These are phyloP conservation scores for Montifringilla adamsi DNA, from an alignment of 2,113 vertebrate species.

Conservation along the genomic window DNA sequence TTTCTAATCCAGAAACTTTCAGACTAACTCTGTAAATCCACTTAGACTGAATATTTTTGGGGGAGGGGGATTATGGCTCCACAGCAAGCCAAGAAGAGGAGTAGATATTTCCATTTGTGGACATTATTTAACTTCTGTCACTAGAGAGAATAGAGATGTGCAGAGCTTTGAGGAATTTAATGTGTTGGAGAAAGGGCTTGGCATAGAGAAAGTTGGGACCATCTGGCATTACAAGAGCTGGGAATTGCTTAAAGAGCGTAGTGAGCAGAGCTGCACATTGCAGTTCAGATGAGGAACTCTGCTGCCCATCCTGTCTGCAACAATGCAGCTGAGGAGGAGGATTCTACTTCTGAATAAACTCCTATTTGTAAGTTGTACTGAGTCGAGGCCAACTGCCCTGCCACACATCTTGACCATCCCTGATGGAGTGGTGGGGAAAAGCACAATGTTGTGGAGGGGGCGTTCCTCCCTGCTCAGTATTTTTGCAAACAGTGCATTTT, in stretches of 20 bases:
- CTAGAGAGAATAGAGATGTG: conserved; percentile 24
- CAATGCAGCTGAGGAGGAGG: background rate
- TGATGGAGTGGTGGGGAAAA: background rate
- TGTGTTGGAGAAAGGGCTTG: background rate
- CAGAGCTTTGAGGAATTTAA: conserved; percentile 12
- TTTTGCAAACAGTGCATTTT: background rate
- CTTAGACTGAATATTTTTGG: background rate
- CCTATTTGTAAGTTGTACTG: background rate
- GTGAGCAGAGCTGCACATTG: background rate
- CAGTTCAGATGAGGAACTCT: background rate
- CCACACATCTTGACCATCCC: background rate
- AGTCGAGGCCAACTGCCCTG: background rate
- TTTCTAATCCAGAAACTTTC: conserved; percentile 11
- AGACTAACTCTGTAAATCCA: conserved; percentile 34
- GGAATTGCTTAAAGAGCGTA: background rate
- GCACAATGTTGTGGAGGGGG: background rate
- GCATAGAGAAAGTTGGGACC: background rate
- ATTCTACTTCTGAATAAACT: background rate
- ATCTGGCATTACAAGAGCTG: background rate
- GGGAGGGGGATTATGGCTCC: background rate
- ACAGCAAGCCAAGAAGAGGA: conserved; percentile 34
- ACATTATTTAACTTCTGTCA: conserved; percentile 33
- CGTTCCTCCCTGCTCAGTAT: background rate
- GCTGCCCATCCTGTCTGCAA: background rate
- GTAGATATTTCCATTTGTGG: conserved; percentile 24